These are phyloP conservation scores for Riparia riparia DNA, from an alignment of 2,113 vertebrate species.

Conservation along the genomic window DNA sequence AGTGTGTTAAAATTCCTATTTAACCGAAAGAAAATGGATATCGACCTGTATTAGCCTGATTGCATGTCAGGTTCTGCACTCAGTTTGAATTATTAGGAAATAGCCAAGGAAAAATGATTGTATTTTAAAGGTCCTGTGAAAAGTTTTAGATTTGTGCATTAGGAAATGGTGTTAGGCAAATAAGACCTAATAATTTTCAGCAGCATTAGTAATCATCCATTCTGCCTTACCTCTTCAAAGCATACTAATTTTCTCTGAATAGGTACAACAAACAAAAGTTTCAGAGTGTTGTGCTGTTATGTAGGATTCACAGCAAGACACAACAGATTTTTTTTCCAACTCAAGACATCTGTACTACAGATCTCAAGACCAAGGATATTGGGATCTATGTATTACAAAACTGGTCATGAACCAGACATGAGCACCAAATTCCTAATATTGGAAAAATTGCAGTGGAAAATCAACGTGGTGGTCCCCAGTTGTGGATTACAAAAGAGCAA, in stretches of 20 bases:
- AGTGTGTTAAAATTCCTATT: constrained; percentile 74
- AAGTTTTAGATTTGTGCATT: constrained; percentile 71
- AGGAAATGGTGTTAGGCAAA: constrained; percentile 73
- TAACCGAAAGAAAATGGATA: constrained; percentile 79
- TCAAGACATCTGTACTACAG: neutral
- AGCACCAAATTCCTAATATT: neutral
- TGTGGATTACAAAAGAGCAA: neutral
- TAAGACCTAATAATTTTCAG: constrained; percentile 74
- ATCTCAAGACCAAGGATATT: neutral
- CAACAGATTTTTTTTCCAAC: neutral
- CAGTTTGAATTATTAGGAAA: constrained; percentile 75
- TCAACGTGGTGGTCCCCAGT: neutral
- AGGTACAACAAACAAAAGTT: constrained; percentile 63
- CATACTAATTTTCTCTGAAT: constrained; percentile 60
- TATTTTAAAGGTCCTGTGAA: constrained; percentile 75
- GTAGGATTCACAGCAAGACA: neutral
- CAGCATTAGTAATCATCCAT: constrained; percentile 54
- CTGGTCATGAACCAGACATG: neutral
- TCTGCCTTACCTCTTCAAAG: constrained; percentile 43
- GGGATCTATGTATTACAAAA: neutral
- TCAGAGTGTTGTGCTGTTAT: neutral
- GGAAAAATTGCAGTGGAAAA: neutral
- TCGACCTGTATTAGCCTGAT: constrained; percentile 74
- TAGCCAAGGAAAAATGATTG: constrained; percentile 73
- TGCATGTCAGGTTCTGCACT: constrained; percentile 64